These are phyloP conservation scores for Congeria kusceri DNA, from an alignment of 2,888 invertebrate genomes.

Conservation along the genomic window DNA sequence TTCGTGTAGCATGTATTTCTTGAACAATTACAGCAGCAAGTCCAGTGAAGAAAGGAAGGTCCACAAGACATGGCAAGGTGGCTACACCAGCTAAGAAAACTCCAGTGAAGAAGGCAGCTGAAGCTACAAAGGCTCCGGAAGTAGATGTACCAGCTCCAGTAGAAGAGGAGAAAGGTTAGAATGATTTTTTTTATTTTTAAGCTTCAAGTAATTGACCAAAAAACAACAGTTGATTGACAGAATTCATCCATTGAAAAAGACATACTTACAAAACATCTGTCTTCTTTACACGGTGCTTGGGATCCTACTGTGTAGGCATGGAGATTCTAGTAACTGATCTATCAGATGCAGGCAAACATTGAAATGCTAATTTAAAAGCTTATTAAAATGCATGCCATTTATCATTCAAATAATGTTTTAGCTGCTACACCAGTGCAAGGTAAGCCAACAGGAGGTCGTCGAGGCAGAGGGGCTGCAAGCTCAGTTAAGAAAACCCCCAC, in stretches of 20 bases:
- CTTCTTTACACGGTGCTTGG: too few species aligned
- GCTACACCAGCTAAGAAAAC: constrained; percentile 15
- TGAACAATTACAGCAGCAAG: constrained; percentile 1
- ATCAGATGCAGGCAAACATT: too few species aligned
- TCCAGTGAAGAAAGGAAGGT: constrained; percentile 18
- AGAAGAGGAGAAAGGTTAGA: neutral
- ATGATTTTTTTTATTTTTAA: neutral
- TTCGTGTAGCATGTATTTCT: too few species aligned
- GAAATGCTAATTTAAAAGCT: too few species aligned
- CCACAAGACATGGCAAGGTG: neutral
- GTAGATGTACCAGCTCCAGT: too few species aligned
- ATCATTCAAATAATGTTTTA: neutral
- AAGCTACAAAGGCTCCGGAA: constrained; percentile 9
- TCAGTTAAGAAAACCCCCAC: too few species aligned
- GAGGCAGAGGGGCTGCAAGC: constrained; percentile 4
- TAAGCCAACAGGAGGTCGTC: neutral
- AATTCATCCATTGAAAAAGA: too few species aligned
- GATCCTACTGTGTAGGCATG: neutral
- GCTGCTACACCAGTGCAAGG: constrained; percentile 13
- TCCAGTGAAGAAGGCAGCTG: constrained; percentile 9
- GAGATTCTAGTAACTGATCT: too few species aligned
- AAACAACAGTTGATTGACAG: too few species aligned
- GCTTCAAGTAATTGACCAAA: too few species aligned
- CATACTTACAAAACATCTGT: too few species aligned
- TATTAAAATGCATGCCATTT: neutral